These are phyloP conservation scores for Aethes cnicana DNA, from an alignment of 2,888 invertebrate species.

Conservation along the genomic window DNA sequence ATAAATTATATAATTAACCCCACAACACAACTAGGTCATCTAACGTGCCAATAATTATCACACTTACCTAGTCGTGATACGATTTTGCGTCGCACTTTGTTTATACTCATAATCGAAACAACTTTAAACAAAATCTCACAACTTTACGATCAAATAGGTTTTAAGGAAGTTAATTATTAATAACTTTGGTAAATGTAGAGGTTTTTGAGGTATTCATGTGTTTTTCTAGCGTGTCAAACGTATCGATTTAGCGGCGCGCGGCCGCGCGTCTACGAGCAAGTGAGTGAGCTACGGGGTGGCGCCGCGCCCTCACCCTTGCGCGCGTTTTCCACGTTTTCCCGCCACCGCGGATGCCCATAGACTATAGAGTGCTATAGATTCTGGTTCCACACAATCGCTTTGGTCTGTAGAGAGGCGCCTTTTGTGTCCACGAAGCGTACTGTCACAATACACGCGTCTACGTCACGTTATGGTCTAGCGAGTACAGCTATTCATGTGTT, in stretches of 20 bases:
- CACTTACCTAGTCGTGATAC: slow-evolving; percentile 64
- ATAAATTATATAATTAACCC: slow-evolving; percentile 30
- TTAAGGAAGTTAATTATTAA: not conserved
- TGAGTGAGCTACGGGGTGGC: slow-evolving; percentile 52
- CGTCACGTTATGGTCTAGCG: slow-evolving; percentile 25
- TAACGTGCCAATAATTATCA: slow-evolving; percentile 72
- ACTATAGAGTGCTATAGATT: slow-evolving; percentile 5
- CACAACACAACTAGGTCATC: slow-evolving; percentile 71
- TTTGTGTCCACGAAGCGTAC: slow-evolving; percentile 23
- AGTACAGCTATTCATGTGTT: slow-evolving; percentile 10
- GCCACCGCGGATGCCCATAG: slow-evolving; percentile 39
- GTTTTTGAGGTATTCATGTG: slow-evolving; percentile 11
- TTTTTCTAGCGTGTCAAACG: slow-evolving; percentile 21
- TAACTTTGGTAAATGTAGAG: slow-evolving; percentile 2
- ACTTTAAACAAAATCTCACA: not conserved
- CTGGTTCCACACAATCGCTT: not conserved
- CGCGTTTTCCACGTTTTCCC: slow-evolving; percentile 77
- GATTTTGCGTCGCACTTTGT: slow-evolving; percentile 63
- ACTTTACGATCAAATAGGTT: not conserved
- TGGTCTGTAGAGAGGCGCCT: slow-evolving; percentile 10
- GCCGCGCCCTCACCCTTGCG: slow-evolving; percentile 53
- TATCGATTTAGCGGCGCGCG: slow-evolving; percentile 62
- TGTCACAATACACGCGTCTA: slow-evolving; percentile 14
- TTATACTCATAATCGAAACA: slow-evolving; percentile 25
- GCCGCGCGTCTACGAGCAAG: slow-evolving; percentile 68